These are phyloP conservation scores for Amphimedon queenslandica DNA, from an alignment of 37 sponge, comb jelly and placozoan genomes.

Conservation along the genomic window DNA sequence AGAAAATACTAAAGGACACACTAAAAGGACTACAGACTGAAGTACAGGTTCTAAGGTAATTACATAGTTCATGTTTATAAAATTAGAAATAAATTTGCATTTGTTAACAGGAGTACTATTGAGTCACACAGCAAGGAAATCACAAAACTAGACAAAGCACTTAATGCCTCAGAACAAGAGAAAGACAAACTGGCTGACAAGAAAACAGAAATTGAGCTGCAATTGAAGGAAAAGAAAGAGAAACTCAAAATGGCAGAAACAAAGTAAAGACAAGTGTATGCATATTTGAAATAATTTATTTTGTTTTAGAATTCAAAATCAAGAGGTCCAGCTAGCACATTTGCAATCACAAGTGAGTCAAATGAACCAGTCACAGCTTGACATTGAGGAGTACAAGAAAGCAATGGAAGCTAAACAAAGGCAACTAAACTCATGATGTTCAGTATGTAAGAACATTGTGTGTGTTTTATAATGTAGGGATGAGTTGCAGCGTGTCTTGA, in stretches of 20 bases:
- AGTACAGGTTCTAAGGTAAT: background rate
- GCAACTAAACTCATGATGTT: background rate
- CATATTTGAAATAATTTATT: background rate
- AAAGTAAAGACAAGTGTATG: constrained; percentile 4
- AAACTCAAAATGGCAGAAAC: constrained; percentile 8
- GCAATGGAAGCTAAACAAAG: constrained; percentile 11
- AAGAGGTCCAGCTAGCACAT: constrained; percentile 18
- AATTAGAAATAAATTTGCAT: constrained; percentile 16
- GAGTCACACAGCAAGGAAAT: constrained; percentile 1
- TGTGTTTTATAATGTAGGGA: constrained; percentile 21
- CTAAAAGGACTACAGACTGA: background rate
- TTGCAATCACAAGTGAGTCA: constrained; percentile 32
- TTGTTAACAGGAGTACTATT: no score
- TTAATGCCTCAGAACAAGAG: background rate
- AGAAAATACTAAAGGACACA: constrained; percentile 5
- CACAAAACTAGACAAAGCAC: constrained; percentile 1
- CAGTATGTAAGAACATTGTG: background rate
- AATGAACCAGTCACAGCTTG: constrained; percentile 16
- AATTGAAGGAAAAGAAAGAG: constrained; percentile 27
- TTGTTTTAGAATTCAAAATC: constrained; percentile 12
- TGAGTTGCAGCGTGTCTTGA: constrained; percentile 52
- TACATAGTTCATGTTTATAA: background rate
- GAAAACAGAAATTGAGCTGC: constrained; percentile 3
- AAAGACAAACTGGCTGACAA: constrained; percentile 10
- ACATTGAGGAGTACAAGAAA: constrained; percentile 37